Percentiles rank a stretch among this genome's conserved stretches.
These are phyloP conservation scores for Bombylius major DNA, from an alignment of 2,888 invertebrate species.

Conservation along the genomic window DNA sequence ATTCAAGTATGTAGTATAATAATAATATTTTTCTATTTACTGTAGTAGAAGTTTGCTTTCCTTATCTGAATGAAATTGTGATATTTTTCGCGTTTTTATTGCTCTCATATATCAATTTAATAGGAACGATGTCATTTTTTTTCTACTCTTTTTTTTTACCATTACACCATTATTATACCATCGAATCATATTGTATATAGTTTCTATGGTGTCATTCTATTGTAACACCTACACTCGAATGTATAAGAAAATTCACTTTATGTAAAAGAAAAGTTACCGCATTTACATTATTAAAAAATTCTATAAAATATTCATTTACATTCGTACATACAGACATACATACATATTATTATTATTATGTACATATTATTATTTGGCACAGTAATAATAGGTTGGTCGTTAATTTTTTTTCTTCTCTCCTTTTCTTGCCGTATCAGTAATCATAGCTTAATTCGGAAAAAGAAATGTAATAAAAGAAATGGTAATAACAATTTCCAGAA, in stretches of 20 bases:
- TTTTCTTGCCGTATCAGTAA: neutral
- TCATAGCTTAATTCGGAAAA: neutral
- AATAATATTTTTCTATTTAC: too few species aligned
- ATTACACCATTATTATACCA: neutral
- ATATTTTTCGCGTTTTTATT: constrained; percentile 11
- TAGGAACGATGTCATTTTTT: constrained; percentile 9
- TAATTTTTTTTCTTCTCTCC: neutral
- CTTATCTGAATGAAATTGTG: constrained; percentile 4
- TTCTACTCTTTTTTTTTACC: too few species aligned
- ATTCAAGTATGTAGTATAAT: too few species aligned
- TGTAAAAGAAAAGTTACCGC: too few species aligned
- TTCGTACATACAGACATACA: neutral
- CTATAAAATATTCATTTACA: too few species aligned
- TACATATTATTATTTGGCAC: too few species aligned
- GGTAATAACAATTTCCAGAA: constrained; percentile 8
- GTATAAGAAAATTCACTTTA: too few species aligned
- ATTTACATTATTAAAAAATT: too few species aligned
- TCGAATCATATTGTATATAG: too few species aligned
- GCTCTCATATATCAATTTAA: constrained; percentile 11
- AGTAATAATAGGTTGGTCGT: too few species aligned
- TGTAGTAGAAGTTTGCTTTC: neutral
- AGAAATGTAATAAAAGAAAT: constrained; percentile 7
- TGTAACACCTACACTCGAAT: too few species aligned
- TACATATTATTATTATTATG: neutral
- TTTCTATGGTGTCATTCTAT: too few species aligned